Percentiles rank a stretch among this genome's conserved stretches.
These are phyloP conservation scores for Eustalomyia histrio DNA, from an alignment of 2,888 invertebrate species.

Conservation along the genomic window DNA sequence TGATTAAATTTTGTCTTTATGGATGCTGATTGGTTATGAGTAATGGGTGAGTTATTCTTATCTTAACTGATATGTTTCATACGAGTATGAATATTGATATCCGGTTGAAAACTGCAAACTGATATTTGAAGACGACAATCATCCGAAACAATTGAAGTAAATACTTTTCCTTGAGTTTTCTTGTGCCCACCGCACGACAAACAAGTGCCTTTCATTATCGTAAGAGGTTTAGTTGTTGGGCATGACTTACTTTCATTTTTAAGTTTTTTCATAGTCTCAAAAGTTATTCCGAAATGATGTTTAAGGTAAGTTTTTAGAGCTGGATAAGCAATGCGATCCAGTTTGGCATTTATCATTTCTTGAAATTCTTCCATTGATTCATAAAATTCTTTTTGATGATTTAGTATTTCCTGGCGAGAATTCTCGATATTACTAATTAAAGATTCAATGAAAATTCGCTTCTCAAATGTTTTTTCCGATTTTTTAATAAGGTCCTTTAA, in stretches of 20 bases:
- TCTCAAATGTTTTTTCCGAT: slow-evolving; percentile 68
- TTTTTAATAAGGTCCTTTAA: slow-evolving; percentile 67
- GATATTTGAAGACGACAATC: background rate
- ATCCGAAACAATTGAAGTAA: too few relatives aligned
- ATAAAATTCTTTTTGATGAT: slow-evolving; percentile 69
- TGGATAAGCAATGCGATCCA: slow-evolving; percentile 75
- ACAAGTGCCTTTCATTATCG: background rate
- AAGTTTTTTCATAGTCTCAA: background rate
- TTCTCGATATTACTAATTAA: slow-evolving; percentile 69
- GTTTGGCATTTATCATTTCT: slow-evolving; percentile 76
- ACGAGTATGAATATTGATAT: background rate
- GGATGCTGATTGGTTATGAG: too few relatives aligned
- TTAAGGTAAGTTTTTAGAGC: slow-evolving; percentile 73
- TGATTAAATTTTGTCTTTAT: too few relatives aligned
- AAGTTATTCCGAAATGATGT: slow-evolving; percentile 67
- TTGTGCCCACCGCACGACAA: background rate
- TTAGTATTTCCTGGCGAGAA: slow-evolving; percentile 64
- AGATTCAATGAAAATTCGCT: slow-evolving; percentile 69
- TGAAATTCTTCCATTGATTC: slow-evolving; percentile 75
- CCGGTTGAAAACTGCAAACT: background rate
- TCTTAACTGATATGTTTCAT: background rate
- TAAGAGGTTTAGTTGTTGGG: background rate
- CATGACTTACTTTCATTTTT: background rate
- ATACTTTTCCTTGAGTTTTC: background rate
- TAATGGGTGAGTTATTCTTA: too few relatives aligned